Evolutionary conservation across 1,140 invertebrate species (phyloP), one percentile per base, ranked within the genome.

Genomic region (Magallana angulata): DNA sequence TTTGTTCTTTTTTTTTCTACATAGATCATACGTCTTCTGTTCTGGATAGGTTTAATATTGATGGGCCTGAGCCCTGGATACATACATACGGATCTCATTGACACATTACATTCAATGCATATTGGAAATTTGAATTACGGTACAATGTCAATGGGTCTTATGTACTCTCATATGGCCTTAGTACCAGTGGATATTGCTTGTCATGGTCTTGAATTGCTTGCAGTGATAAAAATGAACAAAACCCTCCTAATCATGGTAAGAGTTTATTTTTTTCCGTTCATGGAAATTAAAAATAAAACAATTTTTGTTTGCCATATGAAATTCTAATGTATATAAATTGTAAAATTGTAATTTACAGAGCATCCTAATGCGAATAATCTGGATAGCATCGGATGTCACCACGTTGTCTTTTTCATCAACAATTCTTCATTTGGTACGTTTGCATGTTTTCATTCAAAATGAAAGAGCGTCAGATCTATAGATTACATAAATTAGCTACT

Each of bases 141-240:
- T 76, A 11, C 24, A 8, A 11, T 24, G 9, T 8, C 24, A 9
- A 9, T 76, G 30, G 68, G 68, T 76, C 68, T 76, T 30, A 24
- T 76, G 68, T 76, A 76, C 24, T 76, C 68, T 48, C 68, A 76
- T 9, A 76, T 76, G 24, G 68, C 68, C 68, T 30, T 76, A 9
- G 68, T 76, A 4, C 68, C 68, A 9, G 1, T 76, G 68, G 68
- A 76, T 76, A 76, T 76, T 9, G 68, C 68, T 9, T 76, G 68
- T 12, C 68, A 76, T 76, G 8, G 18, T 36, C 36, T 24, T 24
- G 68, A 76, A 30, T 76, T 76, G 11, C 7, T 24, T 30, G 24
- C 7, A 76, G 68, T 76, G 7, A 8, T 76, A 3, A 76, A 11
- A 48, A 7, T 2, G 24, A 76, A 30, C 24, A 76, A 76, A 24